Percentiles rank a stretch among this genome's conserved stretches.
Conservation (phyloP, 2,113 vertebrate genomes). For the Coptodon bakossiorum region DNA sequence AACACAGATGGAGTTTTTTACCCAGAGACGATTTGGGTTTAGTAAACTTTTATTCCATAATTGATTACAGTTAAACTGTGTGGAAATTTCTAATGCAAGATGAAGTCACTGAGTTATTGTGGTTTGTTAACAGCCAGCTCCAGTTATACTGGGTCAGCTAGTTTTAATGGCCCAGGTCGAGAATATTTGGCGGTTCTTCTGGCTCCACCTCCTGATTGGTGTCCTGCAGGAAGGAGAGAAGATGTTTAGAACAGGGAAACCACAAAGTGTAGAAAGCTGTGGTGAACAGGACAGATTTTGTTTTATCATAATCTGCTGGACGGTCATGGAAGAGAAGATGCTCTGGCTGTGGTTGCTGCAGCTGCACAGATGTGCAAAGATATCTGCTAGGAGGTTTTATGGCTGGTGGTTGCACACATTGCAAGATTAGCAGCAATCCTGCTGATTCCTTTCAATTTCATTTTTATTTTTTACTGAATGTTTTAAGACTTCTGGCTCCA, state of each 20-base stretch:
- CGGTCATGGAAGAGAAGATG: not conserved
- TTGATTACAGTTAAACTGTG: not conserved
- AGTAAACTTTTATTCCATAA: not conserved
- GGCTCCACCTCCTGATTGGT: not conserved
- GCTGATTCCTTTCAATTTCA: not conserved
- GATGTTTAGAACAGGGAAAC: not conserved
- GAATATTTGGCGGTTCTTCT: conserved; percentile 13
- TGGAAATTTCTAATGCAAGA: not conserved
- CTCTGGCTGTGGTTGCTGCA: not conserved
- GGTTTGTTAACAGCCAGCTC: not conserved
- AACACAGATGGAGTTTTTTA: not conserved
- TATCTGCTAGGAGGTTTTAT: not conserved
- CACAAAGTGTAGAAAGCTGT: not conserved
- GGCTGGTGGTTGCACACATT: not conserved
- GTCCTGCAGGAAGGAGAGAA: conserved; percentile 21
- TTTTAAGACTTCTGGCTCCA: not conserved
- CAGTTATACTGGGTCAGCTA: not conserved
- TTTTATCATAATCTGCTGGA: not conserved
- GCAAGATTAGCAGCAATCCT: not conserved
- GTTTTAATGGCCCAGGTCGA: conserved; percentile 33
- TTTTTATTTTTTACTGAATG: not conserved
- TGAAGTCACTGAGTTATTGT: not conserved
- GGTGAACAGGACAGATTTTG: not conserved
- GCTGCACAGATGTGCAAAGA: not conserved
- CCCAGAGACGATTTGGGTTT: not conserved